phyloP scores from a whole-genome alignment of 2,888 invertebrate species.

The Acrobasis consociella region DNA sequence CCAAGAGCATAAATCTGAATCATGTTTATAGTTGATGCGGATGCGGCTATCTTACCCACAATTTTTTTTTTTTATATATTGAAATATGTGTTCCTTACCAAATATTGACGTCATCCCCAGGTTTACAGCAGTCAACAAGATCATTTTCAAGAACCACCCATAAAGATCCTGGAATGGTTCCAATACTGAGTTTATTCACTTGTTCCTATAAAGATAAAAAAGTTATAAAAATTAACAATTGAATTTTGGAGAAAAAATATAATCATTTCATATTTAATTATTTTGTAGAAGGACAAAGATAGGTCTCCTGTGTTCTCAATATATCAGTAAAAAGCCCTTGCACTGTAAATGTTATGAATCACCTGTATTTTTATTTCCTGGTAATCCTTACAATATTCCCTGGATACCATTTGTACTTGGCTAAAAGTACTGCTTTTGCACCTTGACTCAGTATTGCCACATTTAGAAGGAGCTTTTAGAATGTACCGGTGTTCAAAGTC shows the following conservation, averaged over 20 bases:
- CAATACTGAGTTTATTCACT: constrained; percentile 86
- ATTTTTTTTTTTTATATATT: background rate
- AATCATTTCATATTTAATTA: no score
- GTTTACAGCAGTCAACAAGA: constrained; percentile 92
- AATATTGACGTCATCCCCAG: constrained; percentile 93
- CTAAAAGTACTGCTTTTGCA: constrained; percentile 83
- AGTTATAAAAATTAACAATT: background rate
- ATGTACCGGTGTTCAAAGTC: constrained; percentile 86
- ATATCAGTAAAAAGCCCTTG: no score
- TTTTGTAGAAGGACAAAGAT: no score
- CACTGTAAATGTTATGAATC: constrained; percentile 24
- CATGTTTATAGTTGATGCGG: no score
- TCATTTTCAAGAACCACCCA: constrained; percentile 92
- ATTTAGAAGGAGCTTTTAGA: constrained; percentile 80
- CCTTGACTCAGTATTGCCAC: constrained; percentile 74
- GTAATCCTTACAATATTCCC: constrained; percentile 89
- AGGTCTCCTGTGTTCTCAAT: no score
- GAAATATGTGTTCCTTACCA: constrained; percentile 80
- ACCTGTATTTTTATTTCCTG: constrained; percentile 94
- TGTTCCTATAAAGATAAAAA: constrained; percentile 84
- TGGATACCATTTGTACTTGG: constrained; percentile 79
- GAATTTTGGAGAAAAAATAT: constrained; percentile 42
- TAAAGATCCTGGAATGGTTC: constrained; percentile 89
- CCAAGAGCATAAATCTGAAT: no score
- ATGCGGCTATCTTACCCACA: no score